phyloP scores from a whole-genome alignment of 2,888 invertebrate genomes.

The Alcis repandata region DNA sequence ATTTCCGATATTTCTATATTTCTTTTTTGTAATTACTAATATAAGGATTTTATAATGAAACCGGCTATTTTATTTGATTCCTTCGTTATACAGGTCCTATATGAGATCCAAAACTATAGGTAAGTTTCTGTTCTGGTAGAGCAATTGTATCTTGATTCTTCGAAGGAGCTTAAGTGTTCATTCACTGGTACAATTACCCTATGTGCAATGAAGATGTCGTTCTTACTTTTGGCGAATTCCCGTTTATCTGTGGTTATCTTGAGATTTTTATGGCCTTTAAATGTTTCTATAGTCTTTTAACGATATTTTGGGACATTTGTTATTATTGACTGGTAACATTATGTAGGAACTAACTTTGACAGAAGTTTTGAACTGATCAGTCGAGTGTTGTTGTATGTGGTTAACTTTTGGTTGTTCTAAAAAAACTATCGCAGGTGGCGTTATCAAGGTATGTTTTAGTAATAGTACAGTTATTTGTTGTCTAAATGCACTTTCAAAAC shows the following conservation, averaged over 20 bases:
- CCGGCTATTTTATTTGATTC: constrained; percentile 6
- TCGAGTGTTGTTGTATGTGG: constrained; percentile 24
- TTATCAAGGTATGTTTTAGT: constrained; percentile 27
- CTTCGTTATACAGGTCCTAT: background rate
- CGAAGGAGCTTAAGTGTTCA: constrained; percentile 3
- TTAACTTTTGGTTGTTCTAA: constrained; percentile 24
- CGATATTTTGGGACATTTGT: too few relatives aligned
- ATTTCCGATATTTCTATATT: constrained; percentile 8
- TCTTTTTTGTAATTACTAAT: constrained; percentile 6
- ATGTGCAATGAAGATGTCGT: background rate
- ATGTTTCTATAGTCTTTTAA: too few relatives aligned
- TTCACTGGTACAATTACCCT: background rate
- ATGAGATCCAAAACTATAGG: constrained; percentile 1
- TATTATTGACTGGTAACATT: too few relatives aligned
- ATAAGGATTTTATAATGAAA: constrained; percentile 8
- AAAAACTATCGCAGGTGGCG: constrained; percentile 22
- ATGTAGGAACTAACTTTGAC: constrained; percentile 6
- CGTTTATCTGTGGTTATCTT: constrained; percentile 10
- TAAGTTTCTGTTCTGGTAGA: background rate
- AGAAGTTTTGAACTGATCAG: constrained; percentile 27
- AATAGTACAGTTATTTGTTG: too few relatives aligned
- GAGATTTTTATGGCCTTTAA: constrained; percentile 18
- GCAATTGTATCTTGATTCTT: constrained; percentile 3
- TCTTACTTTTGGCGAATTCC: background rate
- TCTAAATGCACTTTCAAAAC: too few relatives aligned